These are phyloP conservation scores for Thamnophis sirtalis DNA, from an alignment of 2,113 vertebrate species.

Conservation along the genomic window DNA sequence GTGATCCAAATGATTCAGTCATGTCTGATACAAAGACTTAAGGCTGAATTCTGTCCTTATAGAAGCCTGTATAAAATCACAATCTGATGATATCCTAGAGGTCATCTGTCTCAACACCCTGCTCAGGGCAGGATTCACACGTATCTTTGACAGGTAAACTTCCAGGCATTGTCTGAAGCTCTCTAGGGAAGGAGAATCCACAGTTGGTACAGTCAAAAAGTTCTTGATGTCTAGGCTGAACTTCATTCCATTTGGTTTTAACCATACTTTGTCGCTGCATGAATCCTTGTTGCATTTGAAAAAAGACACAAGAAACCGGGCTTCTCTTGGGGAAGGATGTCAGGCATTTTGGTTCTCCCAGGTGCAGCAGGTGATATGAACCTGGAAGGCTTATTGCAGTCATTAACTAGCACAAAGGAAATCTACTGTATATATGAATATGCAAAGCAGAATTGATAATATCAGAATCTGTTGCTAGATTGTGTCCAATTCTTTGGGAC, in stretches of 20 bases:
- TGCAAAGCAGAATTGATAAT: neutral
- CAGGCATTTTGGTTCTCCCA: neutral
- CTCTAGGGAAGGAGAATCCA: neutral
- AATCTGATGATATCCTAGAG: neutral
- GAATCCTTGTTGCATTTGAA: neutral
- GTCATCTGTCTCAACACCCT: neutral
- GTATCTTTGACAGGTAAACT: neutral
- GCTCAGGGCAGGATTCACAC: neutral
- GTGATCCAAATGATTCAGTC: neutral
- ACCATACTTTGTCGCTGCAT: neutral
- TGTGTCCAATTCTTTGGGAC: neutral
- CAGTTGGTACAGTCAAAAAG: neutral
- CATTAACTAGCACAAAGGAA: neutral
- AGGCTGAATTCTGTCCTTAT: neutral
- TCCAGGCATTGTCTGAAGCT: neutral
- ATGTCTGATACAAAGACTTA: too few relatives aligned
- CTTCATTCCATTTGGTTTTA: neutral
- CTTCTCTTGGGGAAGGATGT: neutral
- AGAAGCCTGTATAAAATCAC: neutral
- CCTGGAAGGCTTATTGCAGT: neutral
- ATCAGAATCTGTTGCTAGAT: neutral
- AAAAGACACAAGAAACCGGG: neutral
- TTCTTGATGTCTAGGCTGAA: neutral
- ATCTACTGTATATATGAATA: neutral
- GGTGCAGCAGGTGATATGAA: neutral